Percentiles rank a stretch among this genome's conserved stretches.
These are phyloP conservation scores for Aricia agestis DNA, from an alignment of 1,140 invertebrate species.

Conservation along the genomic window DNA sequence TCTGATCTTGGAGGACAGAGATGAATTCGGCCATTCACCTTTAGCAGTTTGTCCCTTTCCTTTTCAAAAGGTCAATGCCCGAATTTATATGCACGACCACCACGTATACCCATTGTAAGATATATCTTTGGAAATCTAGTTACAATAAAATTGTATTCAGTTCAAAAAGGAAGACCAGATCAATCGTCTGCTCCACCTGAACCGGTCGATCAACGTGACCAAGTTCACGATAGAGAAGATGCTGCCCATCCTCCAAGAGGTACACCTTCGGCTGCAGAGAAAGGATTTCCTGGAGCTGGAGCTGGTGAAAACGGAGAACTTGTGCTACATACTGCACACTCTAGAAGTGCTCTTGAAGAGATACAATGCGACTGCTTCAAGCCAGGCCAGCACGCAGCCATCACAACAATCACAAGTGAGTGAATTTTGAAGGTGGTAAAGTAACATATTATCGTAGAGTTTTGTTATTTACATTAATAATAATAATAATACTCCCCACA, in stretches of 20 bases:
- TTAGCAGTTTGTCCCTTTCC: no score
- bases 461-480: no score
- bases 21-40: no score
- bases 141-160: slow-evolving; percentile 35
- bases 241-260: slow-evolving; percentile 35
- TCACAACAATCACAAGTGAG: slow-evolving; percentile 36
- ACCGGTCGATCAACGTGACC: slow-evolving; percentile 49
- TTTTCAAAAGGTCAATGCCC: no score
- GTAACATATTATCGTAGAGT: no score
- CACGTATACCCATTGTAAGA: no score
- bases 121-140: no score
- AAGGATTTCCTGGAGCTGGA: slow-evolving; percentile 35
- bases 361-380: slow-evolving; percentile 30
- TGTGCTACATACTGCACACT: slow-evolving; percentile 50
- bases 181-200: slow-evolving; percentile 45
- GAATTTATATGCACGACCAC: no score
- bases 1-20: no score
- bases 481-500: no score
- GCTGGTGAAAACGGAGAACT: slow-evolving; percentile 41
- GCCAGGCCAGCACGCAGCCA: slow-evolving; percentile 33
- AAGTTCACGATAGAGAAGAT: slow-evolving; percentile 54
- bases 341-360: slow-evolving; percentile 49
- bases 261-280: slow-evolving; percentile 25
- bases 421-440: no score
- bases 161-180: slow-evolving; percentile 45